phyloP scores from a whole-genome alignment of 2,113 vertebrate genomes.

The Scomber japonicus region DNA sequence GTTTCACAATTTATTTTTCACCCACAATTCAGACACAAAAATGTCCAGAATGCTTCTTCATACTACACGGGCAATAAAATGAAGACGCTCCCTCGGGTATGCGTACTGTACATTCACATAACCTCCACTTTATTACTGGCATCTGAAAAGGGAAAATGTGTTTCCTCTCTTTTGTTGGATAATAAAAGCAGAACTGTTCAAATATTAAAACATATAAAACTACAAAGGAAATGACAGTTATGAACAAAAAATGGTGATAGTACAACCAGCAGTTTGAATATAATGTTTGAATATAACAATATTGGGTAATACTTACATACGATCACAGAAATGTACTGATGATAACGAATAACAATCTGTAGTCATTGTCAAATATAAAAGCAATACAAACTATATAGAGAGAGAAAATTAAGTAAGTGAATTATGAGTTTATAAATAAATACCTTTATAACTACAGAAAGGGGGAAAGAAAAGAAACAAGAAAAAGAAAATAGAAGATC shows the following conservation, averaged over 20 bases:
- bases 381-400: background rate
- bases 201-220: background rate
- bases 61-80: background rate
- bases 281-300: background rate
- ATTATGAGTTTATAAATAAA: background rate
- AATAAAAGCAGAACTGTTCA: background rate
- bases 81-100: background rate
- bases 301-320: background rate
- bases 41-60: background rate
- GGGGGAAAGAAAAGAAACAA: background rate
- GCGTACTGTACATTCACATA: background rate
- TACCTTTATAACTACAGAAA: background rate
- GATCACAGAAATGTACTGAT: background rate
- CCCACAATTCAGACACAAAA: background rate
- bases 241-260: background rate
- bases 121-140: background rate
- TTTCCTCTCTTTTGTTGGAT: too few species aligned
- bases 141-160: background rate
- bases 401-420: background rate
- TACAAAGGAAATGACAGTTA: conserved; percentile 1
- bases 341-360: background rate
- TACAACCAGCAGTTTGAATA: background rate
- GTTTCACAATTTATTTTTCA: background rate
- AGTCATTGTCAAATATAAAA: background rate
- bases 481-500: background rate